phyloP scores from a whole-genome alignment of 2,888 invertebrate species.

The Autographa pulchrina region DNA sequence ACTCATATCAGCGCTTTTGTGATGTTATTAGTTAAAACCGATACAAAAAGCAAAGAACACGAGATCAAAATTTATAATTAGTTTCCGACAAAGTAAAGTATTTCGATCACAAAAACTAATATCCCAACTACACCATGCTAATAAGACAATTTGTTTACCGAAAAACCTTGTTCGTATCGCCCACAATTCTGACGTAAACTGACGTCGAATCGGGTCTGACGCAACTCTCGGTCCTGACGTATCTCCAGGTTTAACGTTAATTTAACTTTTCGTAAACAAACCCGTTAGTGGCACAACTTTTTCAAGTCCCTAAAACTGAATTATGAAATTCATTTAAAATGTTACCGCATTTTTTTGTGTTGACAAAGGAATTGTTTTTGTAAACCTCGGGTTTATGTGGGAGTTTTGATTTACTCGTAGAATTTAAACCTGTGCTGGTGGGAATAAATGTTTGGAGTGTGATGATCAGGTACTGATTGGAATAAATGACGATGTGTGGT shows the following conservation, averaged over 20 bases:
- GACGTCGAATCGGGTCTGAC: too few species aligned
- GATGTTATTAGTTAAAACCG: too few species aligned
- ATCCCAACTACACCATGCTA: not conserved
- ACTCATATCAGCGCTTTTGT: too few species aligned
- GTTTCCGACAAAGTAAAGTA: not conserved
- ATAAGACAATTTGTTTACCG: not conserved
- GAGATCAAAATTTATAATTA: too few species aligned
- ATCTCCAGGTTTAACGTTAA: slow-evolving; percentile 61
- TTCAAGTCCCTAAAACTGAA: slow-evolving; percentile 67
- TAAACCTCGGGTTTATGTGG: slow-evolving; percentile 30
- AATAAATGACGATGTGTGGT: not conserved
- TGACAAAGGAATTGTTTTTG: slow-evolving; percentile 62
- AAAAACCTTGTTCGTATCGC: not conserved
- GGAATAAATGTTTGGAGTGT: not conserved
- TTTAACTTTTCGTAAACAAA: slow-evolving; percentile 74
- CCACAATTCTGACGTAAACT: slow-evolving; percentile 7
- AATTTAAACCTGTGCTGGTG: not conserved
- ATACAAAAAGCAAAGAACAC: too few species aligned
- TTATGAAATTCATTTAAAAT: slow-evolving; percentile 72
- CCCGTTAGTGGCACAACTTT: slow-evolving; percentile 61
- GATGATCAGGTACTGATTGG: not conserved
- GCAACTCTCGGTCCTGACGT: slow-evolving; percentile 37
- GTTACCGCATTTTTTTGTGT: slow-evolving; percentile 58
- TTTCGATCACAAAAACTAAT: not conserved
- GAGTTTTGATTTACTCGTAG: slow-evolving; percentile 33